phyloP scores from a whole-genome alignment of 2,113 vertebrate genomes.

The Calonectris borealis region DNA sequence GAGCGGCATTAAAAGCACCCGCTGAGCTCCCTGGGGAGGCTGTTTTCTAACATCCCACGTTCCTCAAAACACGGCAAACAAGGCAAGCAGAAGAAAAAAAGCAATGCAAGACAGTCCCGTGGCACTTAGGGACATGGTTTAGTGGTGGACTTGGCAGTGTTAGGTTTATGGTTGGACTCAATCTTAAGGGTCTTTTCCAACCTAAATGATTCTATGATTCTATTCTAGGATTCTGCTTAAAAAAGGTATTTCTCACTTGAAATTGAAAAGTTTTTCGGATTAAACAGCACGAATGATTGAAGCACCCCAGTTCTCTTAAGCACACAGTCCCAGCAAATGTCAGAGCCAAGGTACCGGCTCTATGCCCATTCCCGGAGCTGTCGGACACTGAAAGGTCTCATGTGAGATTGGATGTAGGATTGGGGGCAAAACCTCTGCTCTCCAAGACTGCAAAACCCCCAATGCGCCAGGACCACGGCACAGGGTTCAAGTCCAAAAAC shows the following conservation, averaged over 20 bases:
- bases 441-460: background rate
- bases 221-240: background rate
- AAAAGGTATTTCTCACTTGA: background rate
- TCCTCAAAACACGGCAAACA: fast-evolving
- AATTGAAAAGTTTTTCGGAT: background rate
- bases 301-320: background rate
- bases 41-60: background rate
- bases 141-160: no score
- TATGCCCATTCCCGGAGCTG: background rate
- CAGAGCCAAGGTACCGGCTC: fast-evolving
- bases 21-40: background rate
- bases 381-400: background rate
- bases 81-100: background rate
- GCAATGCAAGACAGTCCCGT: fast-evolving
- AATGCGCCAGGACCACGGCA: fast-evolving
- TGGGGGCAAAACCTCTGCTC: background rate
- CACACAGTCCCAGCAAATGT: fast-evolving
- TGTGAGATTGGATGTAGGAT: fast-evolving
- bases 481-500: background rate
- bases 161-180: fast-evolving
- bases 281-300: background rate
- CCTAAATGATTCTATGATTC: background rate
- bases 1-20: fast-evolving
- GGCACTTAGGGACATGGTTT: background rate
- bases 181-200: background rate